Base-by-base conservation (phyloP, 1,140 invertebrate species). In the Zophobas atratus region DNA sequence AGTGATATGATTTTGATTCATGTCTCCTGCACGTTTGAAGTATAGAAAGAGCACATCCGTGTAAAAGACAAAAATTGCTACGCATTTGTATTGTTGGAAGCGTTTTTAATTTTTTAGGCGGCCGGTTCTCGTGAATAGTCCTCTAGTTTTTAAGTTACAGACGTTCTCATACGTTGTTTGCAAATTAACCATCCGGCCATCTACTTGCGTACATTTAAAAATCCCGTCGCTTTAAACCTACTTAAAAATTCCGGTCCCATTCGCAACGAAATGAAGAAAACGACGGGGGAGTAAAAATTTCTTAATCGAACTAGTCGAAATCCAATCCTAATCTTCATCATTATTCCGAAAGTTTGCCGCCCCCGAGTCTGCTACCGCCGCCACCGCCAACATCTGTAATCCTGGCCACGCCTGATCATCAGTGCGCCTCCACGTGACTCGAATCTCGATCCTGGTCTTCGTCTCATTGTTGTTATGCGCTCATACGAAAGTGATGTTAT, bases 401-500 rank as follows among this genome's bases (percentile, higher is more conserved):
- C 73, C 73, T n/a, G 55, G 73, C 73, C 73, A 75, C 55, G 73
- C 73, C 55, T 75, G 73, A 75, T 75, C 73, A 75, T 75, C 73
- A 75, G 43, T 75, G 73, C 73, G 55, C 43, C 53, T 8, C 56
- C 73, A 75, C 73, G 73, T 75, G 73, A 75, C 43, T 8, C 5
- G 73, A 60, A 75, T 75, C 73, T 41, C 34, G 71, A 67, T 67
- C 38, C 8, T n/a, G 38, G 38, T 41, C 60, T 46, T 67, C 35
- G 60, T 1, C 20, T 67, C 38, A 43, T 67, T 43, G 60, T 63
- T 63, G 49, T 51, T 51, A 51, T 20, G 49, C 49, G 49, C 49
- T 51, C n/a, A 20, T 51, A 46, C 55, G 57, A 63, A 63, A 36
- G 57, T 63, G 57, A 39, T 36, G 60, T 43, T 67, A 67, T 67